Percentiles rank a stretch among this genome's conserved stretches.
Evolutionary conservation across 2,113 vertebrate genomes (phyloP).

Genomic region (Motacilla tschutschensis): DNA sequence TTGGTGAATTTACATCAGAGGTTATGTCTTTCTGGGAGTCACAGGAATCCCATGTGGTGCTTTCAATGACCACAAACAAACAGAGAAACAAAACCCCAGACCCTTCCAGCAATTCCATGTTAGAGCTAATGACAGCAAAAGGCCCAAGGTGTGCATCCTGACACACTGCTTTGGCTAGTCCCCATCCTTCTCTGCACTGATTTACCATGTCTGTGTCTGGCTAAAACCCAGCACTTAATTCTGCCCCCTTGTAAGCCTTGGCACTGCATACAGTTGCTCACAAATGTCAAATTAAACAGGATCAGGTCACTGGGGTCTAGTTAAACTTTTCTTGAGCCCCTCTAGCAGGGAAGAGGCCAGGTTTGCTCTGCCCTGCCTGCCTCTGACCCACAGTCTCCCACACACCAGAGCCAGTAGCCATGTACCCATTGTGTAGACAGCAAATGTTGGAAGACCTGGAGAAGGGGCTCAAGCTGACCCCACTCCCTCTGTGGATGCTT

Average conservation of each 20-base stretch:
- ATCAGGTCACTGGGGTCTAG: rapidly evolving
- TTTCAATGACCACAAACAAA: not conserved
- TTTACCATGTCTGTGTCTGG: not conserved
- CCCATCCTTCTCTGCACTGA: not conserved
- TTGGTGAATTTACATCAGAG: not conserved
- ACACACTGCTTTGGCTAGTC: not conserved
- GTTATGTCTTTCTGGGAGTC: not conserved
- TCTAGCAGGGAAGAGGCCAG: not conserved
- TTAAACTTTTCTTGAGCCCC: not conserved
- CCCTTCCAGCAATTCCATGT: not conserved
- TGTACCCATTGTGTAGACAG: not conserved
- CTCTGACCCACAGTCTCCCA: not conserved
- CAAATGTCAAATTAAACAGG: not conserved
- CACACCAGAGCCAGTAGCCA: rapidly evolving
- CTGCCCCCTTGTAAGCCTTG: not conserved
- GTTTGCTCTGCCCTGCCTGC: not conserved
- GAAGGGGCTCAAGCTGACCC: not conserved
- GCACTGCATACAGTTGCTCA: not conserved
- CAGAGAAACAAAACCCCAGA: not conserved
- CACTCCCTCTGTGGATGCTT: not conserved
- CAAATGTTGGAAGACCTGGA: not conserved
- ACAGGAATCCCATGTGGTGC: rapidly evolving
- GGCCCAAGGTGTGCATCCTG: not conserved
- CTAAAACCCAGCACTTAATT: not conserved
- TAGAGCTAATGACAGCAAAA: not conserved